Percentiles rank a stretch among this genome's conserved stretches.
phyloP scores from a whole-genome alignment of 2,888 invertebrate species.

The Plagiodera versicolora region DNA sequence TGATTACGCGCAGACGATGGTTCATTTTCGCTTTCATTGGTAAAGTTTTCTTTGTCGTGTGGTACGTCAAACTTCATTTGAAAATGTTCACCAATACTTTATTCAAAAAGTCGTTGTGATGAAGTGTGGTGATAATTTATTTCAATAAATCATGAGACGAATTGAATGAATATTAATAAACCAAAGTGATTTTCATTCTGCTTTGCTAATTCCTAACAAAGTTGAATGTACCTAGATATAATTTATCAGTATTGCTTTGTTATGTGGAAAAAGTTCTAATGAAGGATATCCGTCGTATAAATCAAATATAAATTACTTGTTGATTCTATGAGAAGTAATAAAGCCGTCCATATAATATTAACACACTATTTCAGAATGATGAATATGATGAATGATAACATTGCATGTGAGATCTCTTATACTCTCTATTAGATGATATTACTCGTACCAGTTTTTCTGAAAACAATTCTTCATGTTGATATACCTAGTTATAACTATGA shows the following conservation, averaged over 20 bases:
- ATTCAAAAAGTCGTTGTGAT: not conserved
- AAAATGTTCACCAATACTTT: no score
- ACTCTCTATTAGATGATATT: not conserved
- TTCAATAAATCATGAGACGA: not conserved
- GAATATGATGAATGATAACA: conserved; percentile 19
- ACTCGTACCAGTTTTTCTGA: not conserved
- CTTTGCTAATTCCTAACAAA: not conserved
- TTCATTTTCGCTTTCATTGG: not conserved
- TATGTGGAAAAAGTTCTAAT: conserved; percentile 13
- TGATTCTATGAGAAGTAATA: conserved; percentile 17
- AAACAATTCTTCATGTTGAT: not conserved
- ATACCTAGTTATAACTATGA: not conserved
- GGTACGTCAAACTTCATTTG: no score
- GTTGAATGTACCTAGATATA: not conserved
- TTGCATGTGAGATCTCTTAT: not conserved
- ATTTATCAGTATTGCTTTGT: conserved; percentile 19
- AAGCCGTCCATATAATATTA: conserved; percentile 21
- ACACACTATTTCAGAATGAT: conserved; percentile 16
- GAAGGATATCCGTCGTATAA: conserved; percentile 28
- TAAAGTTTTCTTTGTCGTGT: not conserved
- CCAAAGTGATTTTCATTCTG: conserved; percentile 1
- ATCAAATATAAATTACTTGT: conserved; percentile 28
- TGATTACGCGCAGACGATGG: conserved; percentile 18
- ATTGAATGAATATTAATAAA: not conserved
- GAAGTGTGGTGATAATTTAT: no score